Evolutionary conservation across 2,797 vertebrate genomes (phyloP), one percentile per base, ranked within the genome.

Genomic region (Telmatherina bonti): DNA sequence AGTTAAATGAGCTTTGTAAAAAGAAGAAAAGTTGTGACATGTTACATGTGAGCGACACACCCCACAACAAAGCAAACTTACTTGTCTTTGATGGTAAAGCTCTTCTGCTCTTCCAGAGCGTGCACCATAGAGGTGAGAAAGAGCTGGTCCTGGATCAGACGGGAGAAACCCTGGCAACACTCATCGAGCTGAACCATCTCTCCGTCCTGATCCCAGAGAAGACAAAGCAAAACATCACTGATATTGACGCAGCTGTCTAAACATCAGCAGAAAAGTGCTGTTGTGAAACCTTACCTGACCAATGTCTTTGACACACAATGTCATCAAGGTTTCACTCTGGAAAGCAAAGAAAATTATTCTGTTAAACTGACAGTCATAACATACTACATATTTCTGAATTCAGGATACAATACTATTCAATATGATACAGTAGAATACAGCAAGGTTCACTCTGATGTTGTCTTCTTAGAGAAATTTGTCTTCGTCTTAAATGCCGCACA

Each of bases 71-170:
- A 1, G 30, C 1, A 41, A 18, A 86, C 93, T 82, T 57, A 98
- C 98, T 96, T 96, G 94, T 99, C 95, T 86, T 96, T 96, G 74
- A 99, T 91, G 59, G 89, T 94, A 92, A 99, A 99, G 86, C 84
- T 95, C 90, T 95, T 98, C 92, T 99, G 96, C 80, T 96, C 96
- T 88, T 99, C 97, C 75, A 99, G 89, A 31, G 95, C 93, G 72
- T 98, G 97, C 81, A 99, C 94, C 87, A 98, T 94, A 29, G 94
- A 94, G 38, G 95, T 95, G 73, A 99, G 95, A 91, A 99, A 98
- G 77, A 92, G 85, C 90, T 93, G 95, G 85, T 99, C 94, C 86
- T 93, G 95, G 89, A 99, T 95, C 56, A 99, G 95, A 67, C 81
- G 86, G 76, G 95, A 94, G 85, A 99, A 86, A 43, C 87, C 92